Conservation (phyloP, 1,140 invertebrate species). For the Trichoplusia ni region DNA sequence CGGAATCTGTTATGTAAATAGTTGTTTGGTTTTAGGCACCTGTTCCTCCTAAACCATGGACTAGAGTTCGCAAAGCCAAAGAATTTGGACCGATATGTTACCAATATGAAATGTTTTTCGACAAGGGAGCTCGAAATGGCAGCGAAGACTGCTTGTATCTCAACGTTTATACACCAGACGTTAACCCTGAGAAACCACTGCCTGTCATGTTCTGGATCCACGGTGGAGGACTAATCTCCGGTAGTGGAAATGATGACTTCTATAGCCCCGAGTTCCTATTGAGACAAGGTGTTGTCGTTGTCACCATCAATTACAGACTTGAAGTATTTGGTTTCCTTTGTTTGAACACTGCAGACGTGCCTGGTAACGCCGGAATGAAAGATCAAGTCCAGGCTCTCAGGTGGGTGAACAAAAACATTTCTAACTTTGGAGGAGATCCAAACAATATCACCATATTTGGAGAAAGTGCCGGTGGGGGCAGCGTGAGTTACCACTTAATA, state of each 20-base stretch:
- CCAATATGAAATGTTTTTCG: background rate
- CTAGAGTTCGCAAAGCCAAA: background rate
- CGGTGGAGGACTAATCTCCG: constrained; percentile 4
- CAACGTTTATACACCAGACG: constrained; percentile 19
- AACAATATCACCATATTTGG: constrained; percentile 14
- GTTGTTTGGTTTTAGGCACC: constrained; percentile 11
- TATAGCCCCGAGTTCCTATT: constrained; percentile 20
- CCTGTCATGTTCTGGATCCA: constrained; percentile 26
- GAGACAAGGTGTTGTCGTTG: constrained; percentile 15
- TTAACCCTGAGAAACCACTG: background rate
- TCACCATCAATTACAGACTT: constrained; percentile 18
- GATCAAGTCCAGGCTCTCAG: constrained; percentile 14
- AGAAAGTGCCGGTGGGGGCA: constrained; percentile 12
- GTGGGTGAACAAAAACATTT: constrained; percentile 16
- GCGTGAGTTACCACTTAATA: constrained; percentile 7
- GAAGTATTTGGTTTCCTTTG: constrained; percentile 20
- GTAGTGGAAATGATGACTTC: background rate
- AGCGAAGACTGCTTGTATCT: constrained; percentile 19
- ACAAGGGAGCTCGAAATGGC: background rate
- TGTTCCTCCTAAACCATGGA: constrained; percentile 2
- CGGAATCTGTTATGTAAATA: too few species aligned
- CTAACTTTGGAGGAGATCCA: constrained; percentile 4
- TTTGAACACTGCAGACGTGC: constrained; percentile 17
- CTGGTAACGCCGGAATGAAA: constrained; percentile 22
- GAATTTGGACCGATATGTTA: constrained; percentile 1